Percentiles rank a stretch among this genome's conserved stretches.
Evolutionary conservation across 2,113 vertebrate species (phyloP).

Genomic region (Nesoenas mayeri): DNA sequence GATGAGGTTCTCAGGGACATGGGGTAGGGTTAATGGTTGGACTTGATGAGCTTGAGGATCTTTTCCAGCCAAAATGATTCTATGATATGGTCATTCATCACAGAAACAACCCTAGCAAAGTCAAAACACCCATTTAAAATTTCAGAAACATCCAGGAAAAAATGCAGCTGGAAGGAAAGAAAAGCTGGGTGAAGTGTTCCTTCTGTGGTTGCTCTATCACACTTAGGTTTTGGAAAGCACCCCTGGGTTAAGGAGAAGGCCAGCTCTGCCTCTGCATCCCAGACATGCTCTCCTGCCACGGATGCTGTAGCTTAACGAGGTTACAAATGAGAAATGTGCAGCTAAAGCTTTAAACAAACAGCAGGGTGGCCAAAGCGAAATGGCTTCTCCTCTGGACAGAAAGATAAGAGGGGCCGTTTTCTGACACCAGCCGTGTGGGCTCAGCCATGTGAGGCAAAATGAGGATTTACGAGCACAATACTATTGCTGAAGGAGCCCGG

Average conservation of each 20-base stretch:
- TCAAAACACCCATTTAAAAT: background rate
- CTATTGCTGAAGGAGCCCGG: slow-evolving; percentile 64
- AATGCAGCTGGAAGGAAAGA: background rate
- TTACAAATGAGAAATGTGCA: slow-evolving; percentile 9
- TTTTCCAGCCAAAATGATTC: background rate
- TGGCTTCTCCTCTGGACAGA: background rate
- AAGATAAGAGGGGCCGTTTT: background rate
- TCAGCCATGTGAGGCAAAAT: slow-evolving; percentile 11
- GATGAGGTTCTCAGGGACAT: too few species aligned
- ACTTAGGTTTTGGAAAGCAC: background rate
- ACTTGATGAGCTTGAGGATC: too few species aligned
- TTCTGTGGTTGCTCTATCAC: background rate
- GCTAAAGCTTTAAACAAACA: slow-evolving; percentile 1
- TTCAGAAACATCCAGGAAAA: background rate
- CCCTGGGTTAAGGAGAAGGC: background rate
- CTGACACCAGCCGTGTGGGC: background rate
- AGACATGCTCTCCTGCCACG: background rate
- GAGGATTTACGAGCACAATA: slow-evolving; percentile 80
- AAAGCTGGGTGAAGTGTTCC: rapidly evolving
- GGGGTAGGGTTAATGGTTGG: too few species aligned
- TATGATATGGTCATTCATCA: background rate
- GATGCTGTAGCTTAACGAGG: background rate
- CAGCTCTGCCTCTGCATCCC: background rate
- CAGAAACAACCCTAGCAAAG: background rate
- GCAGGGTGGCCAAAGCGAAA: background rate